Conservation (phyloP, 2,113 vertebrate genomes). For the Turdus rufiventris region DNA sequence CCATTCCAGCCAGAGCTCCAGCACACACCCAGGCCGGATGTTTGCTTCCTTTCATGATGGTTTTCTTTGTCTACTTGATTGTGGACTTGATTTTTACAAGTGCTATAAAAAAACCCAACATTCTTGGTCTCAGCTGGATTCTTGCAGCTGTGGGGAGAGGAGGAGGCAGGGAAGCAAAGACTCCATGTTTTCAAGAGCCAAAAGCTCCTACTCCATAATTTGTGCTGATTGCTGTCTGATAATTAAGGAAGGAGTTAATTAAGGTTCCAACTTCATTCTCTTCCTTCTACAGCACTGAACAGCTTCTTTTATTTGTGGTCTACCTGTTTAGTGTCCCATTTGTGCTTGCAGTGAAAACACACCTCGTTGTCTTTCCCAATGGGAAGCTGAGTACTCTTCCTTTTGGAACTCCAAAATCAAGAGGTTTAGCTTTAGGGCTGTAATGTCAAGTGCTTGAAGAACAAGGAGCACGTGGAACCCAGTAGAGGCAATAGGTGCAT, state of each 20-base stretch:
- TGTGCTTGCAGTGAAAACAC: background rate
- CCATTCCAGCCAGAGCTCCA: background rate
- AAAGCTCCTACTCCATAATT: conserved; percentile 5
- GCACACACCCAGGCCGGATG: background rate
- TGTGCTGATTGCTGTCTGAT: conserved; percentile 56
- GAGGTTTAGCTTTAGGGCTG: background rate
- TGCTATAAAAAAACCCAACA: background rate
- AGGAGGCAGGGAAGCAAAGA: background rate
- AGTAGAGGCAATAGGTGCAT: background rate
- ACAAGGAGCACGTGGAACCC: background rate
- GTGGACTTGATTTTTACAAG: conserved; percentile 52
- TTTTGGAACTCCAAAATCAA: background rate
- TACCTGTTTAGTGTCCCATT: background rate
- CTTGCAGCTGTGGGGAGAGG: conserved; percentile 20
- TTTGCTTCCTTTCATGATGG: conserved; percentile 21
- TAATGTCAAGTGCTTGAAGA: background rate
- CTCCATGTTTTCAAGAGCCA: conserved; percentile 22
- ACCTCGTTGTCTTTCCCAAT: background rate
- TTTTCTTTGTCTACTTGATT: conserved; percentile 53
- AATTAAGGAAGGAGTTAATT: conserved; percentile 54
- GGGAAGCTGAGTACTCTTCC: background rate
- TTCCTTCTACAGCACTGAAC: background rate
- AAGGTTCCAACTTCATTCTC: background rate
- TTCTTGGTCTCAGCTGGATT: conserved; percentile 30
- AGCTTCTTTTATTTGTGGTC: conserved; percentile 17